phyloP scores from a whole-genome alignment of 2,113 vertebrate species.

The Vidua macroura region DNA sequence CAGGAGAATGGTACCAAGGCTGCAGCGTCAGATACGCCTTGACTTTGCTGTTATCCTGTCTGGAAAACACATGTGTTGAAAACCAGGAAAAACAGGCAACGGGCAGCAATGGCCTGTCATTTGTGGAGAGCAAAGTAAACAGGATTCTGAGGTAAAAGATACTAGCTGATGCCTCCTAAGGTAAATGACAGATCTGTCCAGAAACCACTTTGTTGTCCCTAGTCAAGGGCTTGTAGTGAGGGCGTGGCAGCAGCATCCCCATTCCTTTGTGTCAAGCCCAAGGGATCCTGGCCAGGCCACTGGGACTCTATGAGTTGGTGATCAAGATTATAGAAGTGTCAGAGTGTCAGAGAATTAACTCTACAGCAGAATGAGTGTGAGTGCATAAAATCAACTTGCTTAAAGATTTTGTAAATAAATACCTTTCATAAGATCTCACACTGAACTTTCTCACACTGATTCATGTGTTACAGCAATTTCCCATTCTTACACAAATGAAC shows the following conservation, averaged over 20 bases:
- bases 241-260: neutral
- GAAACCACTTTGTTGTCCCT: neutral
- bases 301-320: neutral
- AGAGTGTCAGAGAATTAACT: neutral
- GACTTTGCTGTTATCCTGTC: neutral
- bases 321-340: neutral
- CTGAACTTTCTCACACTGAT: neutral
- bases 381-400: neutral
- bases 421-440: neutral
- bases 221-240: neutral
- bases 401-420: neutral
- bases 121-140: neutral
- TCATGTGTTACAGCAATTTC: neutral
- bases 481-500: neutral
- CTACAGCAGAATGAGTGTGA: neutral
- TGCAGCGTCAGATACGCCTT: rapidly evolving
- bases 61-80: rapidly evolving
- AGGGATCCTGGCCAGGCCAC: neutral
- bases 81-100: neutral
- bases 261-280: neutral
- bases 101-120: neutral
- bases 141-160: neutral
- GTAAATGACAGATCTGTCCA: neutral
- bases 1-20: neutral
- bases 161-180: neutral